Evolutionary conservation across 2,797 vertebrate genomes (phyloP).

Genomic region (Erethizon dorsatum): DNA sequence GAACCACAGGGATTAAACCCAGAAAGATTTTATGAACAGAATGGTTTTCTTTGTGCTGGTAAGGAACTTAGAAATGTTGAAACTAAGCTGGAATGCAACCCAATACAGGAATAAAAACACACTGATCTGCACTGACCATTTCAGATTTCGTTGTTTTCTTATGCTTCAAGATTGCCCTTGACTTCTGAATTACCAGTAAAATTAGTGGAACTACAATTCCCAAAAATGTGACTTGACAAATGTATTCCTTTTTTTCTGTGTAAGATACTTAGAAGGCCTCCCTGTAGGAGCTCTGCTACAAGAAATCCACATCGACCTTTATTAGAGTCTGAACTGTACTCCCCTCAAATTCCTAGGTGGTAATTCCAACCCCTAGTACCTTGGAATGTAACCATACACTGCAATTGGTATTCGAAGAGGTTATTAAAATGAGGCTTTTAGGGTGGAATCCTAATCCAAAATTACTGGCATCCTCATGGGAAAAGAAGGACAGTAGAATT

Average conservation of each 20-base stretch:
- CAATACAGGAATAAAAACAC: not conserved
- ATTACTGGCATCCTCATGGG: not conserved
- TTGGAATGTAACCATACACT: not conserved
- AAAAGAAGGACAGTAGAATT: not conserved
- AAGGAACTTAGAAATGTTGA: not conserved
- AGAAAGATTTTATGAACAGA: not conserved
- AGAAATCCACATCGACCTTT: not conserved
- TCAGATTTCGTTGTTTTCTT: not conserved
- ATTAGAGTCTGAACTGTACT: not conserved
- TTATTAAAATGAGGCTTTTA: not conserved
- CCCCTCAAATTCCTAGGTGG: not conserved
- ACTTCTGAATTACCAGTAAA: conserved; percentile 22
- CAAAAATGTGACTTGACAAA: not conserved
- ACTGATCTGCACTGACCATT: not conserved
- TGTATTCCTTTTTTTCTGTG: not conserved
- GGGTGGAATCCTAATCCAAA: not conserved
- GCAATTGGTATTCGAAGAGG: not conserved
- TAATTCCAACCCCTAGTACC: not conserved
- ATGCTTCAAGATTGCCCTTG: not conserved
- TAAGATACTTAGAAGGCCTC: not conserved
- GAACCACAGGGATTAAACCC: not conserved
- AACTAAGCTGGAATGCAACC: not conserved
- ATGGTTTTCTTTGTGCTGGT: not conserved
- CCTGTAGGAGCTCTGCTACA: not conserved
- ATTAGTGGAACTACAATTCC: not conserved